These are phyloP conservation scores for Mythimna albipuncta DNA, from an alignment of 2,888 invertebrate genomes.

Conservation along the genomic window DNA sequence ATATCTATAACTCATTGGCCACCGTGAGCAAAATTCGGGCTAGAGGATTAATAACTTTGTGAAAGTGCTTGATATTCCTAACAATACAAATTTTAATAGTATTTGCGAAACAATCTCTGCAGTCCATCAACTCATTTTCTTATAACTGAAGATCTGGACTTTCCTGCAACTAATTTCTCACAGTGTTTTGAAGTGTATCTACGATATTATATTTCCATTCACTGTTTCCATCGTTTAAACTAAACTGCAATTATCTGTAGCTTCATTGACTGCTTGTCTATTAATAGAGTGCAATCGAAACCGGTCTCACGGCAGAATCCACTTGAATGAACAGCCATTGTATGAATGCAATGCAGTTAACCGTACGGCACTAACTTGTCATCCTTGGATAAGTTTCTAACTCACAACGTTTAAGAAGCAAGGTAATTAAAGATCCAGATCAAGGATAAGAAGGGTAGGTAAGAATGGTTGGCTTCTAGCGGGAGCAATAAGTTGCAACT, in stretches of 20 bases:
- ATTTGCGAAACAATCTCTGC: slow-evolving; percentile 5
- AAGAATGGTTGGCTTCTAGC: not conserved
- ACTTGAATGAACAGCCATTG: slow-evolving; percentile 61
- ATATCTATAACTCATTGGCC: too few species aligned
- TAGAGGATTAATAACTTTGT: slow-evolving; percentile 18
- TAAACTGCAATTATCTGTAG: slow-evolving; percentile 21
- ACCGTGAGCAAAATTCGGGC: too few species aligned
- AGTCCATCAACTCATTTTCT: not conserved
- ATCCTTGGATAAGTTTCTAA: slow-evolving; percentile 46
- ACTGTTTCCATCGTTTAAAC: not conserved
- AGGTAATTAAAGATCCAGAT: not conserved
- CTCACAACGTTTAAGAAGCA: slow-evolving; percentile 43
- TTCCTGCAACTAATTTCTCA: not conserved
- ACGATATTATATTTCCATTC: not conserved
- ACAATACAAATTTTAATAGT: slow-evolving; percentile 1
- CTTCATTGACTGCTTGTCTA: slow-evolving; percentile 46
- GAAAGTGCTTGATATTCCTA: slow-evolving; percentile 16
- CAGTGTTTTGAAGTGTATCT: not conserved
- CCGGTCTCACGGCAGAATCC: slow-evolving; percentile 50
- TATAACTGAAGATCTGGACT: not conserved
- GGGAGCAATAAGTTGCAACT: not conserved
- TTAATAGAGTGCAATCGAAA: slow-evolving; percentile 57
- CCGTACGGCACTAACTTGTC: slow-evolving; percentile 48
- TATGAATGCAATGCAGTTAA: slow-evolving; percentile 51
- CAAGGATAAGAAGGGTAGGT: not conserved